These are phyloP conservation scores for Linurgus olivaceus DNA, from an alignment of 2,797 vertebrate species.

Conservation along the genomic window DNA sequence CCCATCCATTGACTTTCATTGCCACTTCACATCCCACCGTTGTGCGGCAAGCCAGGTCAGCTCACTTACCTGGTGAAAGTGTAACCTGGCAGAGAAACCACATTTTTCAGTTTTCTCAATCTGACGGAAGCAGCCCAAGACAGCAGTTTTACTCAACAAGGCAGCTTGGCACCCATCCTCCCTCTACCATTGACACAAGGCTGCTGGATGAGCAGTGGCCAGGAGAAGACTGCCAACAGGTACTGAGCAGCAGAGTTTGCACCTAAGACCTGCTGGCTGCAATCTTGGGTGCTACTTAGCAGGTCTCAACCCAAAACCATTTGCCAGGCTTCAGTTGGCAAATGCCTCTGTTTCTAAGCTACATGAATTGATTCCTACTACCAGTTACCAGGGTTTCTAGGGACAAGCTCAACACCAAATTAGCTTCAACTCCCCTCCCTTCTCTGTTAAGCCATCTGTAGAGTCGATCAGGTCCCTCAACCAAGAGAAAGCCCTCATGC, in stretches of 20 bases:
- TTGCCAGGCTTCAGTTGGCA: background rate
- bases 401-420: background rate
- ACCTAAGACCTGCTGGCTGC: background rate
- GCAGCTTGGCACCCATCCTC: background rate
- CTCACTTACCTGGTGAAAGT: background rate
- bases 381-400: background rate
- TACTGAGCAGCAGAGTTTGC: accelerated
- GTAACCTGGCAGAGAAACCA: background rate
- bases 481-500: constrained; percentile 35
- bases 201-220: background rate
- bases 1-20: background rate
- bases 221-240: accelerated
- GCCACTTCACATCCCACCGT: background rate
- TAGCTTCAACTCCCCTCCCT: background rate
- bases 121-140: background rate
- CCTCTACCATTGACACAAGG: accelerated
- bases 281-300: background rate
- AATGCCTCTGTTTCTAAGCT: background rate
- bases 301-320: background rate
- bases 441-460: background rate
- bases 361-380: background rate
- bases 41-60: background rate
- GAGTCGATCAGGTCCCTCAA: background rate
- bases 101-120: background rate
- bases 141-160: background rate